Evolutionary conservation across 2,113 vertebrate genomes (phyloP).

Genomic region (Maylandia zebra): DNA sequence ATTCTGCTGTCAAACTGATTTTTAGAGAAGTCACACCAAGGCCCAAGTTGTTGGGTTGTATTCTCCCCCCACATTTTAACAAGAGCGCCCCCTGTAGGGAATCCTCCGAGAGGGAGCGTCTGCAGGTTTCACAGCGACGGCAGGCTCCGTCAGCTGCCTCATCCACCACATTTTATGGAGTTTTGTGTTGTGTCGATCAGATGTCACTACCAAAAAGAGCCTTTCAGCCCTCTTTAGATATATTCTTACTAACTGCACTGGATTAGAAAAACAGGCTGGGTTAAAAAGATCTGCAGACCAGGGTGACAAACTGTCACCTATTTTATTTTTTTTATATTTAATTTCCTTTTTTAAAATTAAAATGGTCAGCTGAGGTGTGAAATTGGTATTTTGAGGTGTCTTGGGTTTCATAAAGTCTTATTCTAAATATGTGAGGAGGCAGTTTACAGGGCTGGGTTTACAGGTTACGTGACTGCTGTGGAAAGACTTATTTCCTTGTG

Average conservation of each 20-base stretch:
- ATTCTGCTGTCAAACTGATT: not conserved
- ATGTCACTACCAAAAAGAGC: not conserved
- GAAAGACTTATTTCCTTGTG: not conserved
- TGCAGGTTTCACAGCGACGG: not conserved
- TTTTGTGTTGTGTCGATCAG: not conserved
- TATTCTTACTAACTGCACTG: not conserved
- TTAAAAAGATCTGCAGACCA: not conserved
- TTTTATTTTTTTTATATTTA: not conserved
- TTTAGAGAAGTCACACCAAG: not conserved
- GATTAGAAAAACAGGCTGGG: not conserved
- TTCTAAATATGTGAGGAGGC: not conserved
- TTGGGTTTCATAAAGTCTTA: not conserved
- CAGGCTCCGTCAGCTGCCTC: not conserved
- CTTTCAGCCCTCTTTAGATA: not conserved
- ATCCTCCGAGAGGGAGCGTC: not conserved
- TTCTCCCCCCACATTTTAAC: not conserved
- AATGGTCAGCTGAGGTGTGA: not conserved
- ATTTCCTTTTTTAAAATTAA: not conserved
- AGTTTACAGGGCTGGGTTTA: not conserved
- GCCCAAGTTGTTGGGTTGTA: not conserved
- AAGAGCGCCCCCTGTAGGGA: slow-evolving; percentile 33
- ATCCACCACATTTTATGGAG: not conserved
- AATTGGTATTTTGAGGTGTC: not conserved
- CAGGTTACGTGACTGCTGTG: not conserved
- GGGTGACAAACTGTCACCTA: not conserved